A percentile compares a stretch with the other conserved stretches of the same genome.
phyloP scores from a whole-genome alignment of 2,113 vertebrate genomes.

The Salvelinus sp. region DNA sequence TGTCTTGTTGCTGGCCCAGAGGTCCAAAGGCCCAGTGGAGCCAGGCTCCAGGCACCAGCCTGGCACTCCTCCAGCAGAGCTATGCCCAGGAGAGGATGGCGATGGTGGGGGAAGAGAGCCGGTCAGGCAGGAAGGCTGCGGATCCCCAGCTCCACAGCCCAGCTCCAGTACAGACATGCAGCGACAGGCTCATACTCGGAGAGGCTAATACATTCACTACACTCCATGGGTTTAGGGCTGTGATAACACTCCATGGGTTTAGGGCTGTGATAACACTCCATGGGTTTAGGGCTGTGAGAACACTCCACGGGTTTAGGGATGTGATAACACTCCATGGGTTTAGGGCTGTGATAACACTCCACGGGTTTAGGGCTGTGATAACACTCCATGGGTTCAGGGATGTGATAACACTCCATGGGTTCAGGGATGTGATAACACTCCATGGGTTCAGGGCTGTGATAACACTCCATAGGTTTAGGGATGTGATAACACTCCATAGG shows the following conservation, averaged over 20 bases:
- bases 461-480: conserved; percentile 47
- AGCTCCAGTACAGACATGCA: conserved; percentile 51
- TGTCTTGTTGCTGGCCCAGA: conserved; percentile 39
- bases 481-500: conserved; percentile 26
- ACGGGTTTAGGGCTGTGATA: conserved; percentile 49
- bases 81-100: conserved; percentile 33
- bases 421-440: too few species aligned
- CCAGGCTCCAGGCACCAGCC: conserved; percentile 17
- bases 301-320: conserved; percentile 18
- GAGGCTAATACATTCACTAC: conserved; percentile 57
- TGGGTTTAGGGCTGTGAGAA: conserved; percentile 49
- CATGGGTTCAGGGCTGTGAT: conserved; percentile 24
- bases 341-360: conserved; percentile 22
- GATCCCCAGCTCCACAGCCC: conserved; percentile 38
- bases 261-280: conserved; percentile 23
- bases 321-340: conserved; percentile 38
- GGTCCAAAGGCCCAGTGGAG: conserved; percentile 32
- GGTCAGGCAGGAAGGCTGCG: conserved; percentile 30
- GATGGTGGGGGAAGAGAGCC: conserved; percentile 42
- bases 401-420: too few species aligned
- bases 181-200: conserved; percentile 47
- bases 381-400: conserved; percentile 17
- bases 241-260: conserved; percentile 42
- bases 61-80: conserved; percentile 38
- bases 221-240: conserved; percentile 44